Percentiles rank a stretch among this genome's conserved stretches.
Evolutionary conservation across 2,113 vertebrate genomes (phyloP).

Genomic region (Gavia stellata): DNA sequence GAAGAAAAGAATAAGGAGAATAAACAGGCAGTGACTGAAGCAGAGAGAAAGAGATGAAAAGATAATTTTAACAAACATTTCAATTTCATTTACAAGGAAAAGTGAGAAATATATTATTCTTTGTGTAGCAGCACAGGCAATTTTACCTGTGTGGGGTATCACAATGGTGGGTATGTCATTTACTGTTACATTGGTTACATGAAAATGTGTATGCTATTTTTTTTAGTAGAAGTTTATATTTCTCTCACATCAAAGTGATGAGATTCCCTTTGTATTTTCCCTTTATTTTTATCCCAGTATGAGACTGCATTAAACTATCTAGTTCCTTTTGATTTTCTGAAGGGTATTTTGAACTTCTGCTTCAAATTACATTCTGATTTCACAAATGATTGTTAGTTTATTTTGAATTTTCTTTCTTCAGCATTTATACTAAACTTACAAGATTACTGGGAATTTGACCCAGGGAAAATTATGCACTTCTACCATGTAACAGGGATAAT

Average conservation of each 20-base stretch:
- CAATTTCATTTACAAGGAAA: not conserved
- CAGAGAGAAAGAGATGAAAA: not conserved
- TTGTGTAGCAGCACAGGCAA: not conserved
- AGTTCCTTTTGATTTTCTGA: slow-evolving; percentile 10
- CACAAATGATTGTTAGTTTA: not conserved
- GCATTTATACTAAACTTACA: not conserved
- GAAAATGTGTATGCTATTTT: not conserved
- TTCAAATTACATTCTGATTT: not conserved
- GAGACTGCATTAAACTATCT: not conserved
- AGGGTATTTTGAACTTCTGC: not conserved
- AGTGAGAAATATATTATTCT: not conserved
- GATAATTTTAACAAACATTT: not conserved
- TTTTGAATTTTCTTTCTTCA: not conserved
- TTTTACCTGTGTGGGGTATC: not conserved
- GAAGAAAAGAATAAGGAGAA: not conserved
- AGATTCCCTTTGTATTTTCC: slow-evolving; percentile 24
- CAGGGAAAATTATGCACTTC: not conserved
- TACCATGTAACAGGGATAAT: not conserved
- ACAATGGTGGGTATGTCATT: not conserved
- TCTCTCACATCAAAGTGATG: not conserved
- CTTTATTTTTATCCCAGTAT: slow-evolving; percentile 17
- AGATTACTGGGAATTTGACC: not conserved
- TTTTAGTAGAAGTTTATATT: not conserved
- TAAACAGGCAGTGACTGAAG: not conserved
- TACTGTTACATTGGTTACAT: not conserved